A percentile compares a stretch with the other conserved stretches of the same genome.
Evolutionary conservation across 1,140 invertebrate genomes (phyloP).

Genomic region (Panulirus ornatus): DNA sequence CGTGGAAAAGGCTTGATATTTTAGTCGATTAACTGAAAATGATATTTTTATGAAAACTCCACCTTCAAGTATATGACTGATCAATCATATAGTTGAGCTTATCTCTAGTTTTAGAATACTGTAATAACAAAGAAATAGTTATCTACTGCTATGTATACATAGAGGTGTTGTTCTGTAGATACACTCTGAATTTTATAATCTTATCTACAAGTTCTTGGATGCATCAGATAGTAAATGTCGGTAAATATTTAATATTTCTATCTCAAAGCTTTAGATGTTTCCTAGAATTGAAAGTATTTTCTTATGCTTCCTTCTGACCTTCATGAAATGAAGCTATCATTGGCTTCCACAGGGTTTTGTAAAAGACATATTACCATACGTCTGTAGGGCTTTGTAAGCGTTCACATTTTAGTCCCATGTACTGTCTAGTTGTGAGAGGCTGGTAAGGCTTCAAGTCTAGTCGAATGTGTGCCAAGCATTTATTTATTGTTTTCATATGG

Average conservation of each 20-base stretch:
- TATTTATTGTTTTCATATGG: slow-evolving; percentile 69
- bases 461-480: slow-evolving; percentile 68
- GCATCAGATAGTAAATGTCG: slow-evolving; percentile 69
- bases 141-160: slow-evolving; percentile 69
- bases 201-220: slow-evolving; percentile 70
- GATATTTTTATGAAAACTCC: slow-evolving; percentile 61
- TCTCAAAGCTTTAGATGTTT: slow-evolving; percentile 74
- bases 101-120: slow-evolving; percentile 73
- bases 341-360: slow-evolving; percentile 70
- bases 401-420: slow-evolving; percentile 56
- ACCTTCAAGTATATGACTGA: slow-evolving; percentile 61
- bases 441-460: slow-evolving; percentile 62
- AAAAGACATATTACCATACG: slow-evolving; percentile 66
- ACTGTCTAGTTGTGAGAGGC: slow-evolving; percentile 46
- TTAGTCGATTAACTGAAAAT: slow-evolving; percentile 62
- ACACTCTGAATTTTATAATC: slow-evolving; percentile 74
- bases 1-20: slow-evolving; percentile 62
- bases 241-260: slow-evolving; percentile 74
- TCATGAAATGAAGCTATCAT: slow-evolving; percentile 60
- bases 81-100: slow-evolving; percentile 74
- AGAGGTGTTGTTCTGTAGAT: slow-evolving; percentile 73
- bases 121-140: slow-evolving; percentile 72
- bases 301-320: slow-evolving; percentile 66
- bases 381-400: slow-evolving; percentile 58
- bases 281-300: slow-evolving; percentile 69